Evolutionary conservation across 2,113 vertebrate species (phyloP), one percentile per base, ranked within the genome.

Genomic region (Uropsilus gracilis): DNA sequence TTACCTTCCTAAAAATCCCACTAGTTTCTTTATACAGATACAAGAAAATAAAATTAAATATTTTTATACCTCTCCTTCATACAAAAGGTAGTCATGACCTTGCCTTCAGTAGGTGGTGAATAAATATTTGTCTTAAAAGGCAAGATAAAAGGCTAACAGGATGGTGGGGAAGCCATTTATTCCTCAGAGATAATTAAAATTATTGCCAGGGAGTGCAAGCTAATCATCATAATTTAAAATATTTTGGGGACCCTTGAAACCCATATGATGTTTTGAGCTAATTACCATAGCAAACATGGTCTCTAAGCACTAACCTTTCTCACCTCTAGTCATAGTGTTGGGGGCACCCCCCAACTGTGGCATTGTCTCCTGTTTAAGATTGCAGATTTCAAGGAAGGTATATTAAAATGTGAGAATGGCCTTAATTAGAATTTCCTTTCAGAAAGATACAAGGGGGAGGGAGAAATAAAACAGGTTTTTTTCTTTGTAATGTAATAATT

Each of bases 31-130:
- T 48, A 76, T 50, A 83, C 0, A 39, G 14, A 26, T 42, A 20
- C 3, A 89, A 73, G 63, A 42, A 91, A 91, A 78, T 68, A 26
- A 68, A 91, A 94, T 87, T 26, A 48, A 78, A 94, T 42, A 68
- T 68, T 83, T 7, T 34, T 61, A 1, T 39, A n/a, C 17, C 14
- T 18, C 44, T 90, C 72, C 66, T 87, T 64, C 80, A 82, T 22
- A 89, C 12, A 76, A 80, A 87, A 88, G 11, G 37, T 50, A 95
- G 76, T 39, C 32, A 53, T 16, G 34, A 69, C 46, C 73, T 92
- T 75, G 48, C 16, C 34, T 34, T 84, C 26, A 87, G 17, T 39
- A 68, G 20, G 28, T 73, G 20, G 48, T 81, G 46, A 57, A 9
- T 82, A 57, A 64, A 81, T 37, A 77, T 20, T 37, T 73, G 20